phyloP scores from a whole-genome alignment of 2,797 vertebrate species.

The Muscicapa comitata region DNA sequence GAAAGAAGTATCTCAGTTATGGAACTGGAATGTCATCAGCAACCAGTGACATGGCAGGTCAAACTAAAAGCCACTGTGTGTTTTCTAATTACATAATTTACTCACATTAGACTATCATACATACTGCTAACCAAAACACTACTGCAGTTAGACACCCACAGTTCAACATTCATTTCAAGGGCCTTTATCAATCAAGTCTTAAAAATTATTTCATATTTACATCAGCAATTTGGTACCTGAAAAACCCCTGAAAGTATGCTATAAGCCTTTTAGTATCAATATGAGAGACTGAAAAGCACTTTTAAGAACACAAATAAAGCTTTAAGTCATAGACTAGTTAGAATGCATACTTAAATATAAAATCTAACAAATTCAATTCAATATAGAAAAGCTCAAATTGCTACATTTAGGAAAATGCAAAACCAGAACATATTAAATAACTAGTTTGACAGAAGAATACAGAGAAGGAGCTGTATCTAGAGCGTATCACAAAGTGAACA shows the following conservation, averaged over 20 bases:
- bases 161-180: not conserved
- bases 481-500: not conserved
- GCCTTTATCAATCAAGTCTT: not conserved
- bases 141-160: not conserved
- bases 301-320: too few species aligned
- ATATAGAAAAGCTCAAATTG: not conserved
- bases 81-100: not conserved
- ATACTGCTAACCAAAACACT: not conserved
- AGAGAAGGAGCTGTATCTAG: not conserved
- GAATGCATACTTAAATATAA: not conserved
- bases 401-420: not conserved
- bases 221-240: not conserved
- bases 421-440: not conserved
- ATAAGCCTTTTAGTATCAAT: not conserved
- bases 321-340: not conserved
- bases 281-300: not conserved
- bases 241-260: not conserved
- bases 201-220: not conserved
- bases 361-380: not conserved
- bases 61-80: not conserved
- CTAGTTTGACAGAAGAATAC: not conserved
- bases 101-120: not conserved
- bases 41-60: not conserved
- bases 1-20: rapidly evolving
- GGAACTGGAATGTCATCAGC: not conserved